These are phyloP conservation scores for Nibea coibor DNA, from an alignment of 2,113 vertebrate genomes.

Conservation along the genomic window DNA sequence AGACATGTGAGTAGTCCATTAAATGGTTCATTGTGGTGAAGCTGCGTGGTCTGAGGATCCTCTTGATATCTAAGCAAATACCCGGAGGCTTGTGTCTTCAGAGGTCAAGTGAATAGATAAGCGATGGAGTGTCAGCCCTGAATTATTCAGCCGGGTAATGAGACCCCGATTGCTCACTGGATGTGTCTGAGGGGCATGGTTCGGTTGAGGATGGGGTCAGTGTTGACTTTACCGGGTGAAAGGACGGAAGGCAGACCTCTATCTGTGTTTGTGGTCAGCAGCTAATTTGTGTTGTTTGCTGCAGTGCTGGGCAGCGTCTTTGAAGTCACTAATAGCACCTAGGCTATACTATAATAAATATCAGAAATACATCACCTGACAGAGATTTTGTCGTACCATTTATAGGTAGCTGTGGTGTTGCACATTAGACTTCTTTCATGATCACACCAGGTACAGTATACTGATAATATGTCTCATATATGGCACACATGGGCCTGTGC, in stretches of 20 bases:
- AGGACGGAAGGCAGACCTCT: not conserved
- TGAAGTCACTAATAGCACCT: not conserved
- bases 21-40: slow-evolving; percentile 3
- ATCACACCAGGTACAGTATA: not conserved
- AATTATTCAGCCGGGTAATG: slow-evolving; percentile 73
- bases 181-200: slow-evolving; percentile 24
- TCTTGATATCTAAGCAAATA: slow-evolving; percentile 40
- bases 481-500: not conserved
- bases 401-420: not conserved
- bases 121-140: slow-evolving; percentile 53
- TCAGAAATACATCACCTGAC: too few relatives aligned
- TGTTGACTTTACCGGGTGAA: not conserved
- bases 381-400: not conserved
- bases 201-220: slow-evolving; percentile 14
- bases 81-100: slow-evolving; percentile 33
- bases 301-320: not conserved
- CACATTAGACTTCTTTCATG: not conserved
- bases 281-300: not conserved
- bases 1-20: not conserved
- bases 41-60: not conserved
- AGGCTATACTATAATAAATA: not conserved
- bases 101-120: slow-evolving; percentile 66
- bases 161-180: slow-evolving; percentile 49
- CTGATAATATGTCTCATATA: not conserved
- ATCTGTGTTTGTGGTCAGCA: not conserved